Evolutionary conservation across 2,797 vertebrate species (phyloP), one percentile per base, ranked within the genome.

Genomic region (Alcedo atthis): DNA sequence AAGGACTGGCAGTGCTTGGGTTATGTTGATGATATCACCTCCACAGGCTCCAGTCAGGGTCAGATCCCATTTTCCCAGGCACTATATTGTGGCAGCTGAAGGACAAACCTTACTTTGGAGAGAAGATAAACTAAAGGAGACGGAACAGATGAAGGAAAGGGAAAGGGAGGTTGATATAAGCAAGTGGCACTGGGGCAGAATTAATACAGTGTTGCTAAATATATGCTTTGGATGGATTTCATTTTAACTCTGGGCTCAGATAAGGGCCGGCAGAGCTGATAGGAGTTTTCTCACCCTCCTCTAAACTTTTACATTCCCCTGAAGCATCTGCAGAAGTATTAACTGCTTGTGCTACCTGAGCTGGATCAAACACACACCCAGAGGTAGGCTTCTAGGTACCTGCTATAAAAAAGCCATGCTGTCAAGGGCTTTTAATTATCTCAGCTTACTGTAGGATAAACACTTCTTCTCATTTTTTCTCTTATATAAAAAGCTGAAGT

Each of bases 11-110:
- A 55, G 48, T 8, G 68, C 57, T 55, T 35, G 74, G 67, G 35
- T 55, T 80, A 26, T 91, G 69, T 80, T 91, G 77, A 1, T 20
- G 54, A 4, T 59, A 68, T 46, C 46, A 24, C 28, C 35, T 89
- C 57, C 20, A 1, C 0, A 21, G 61, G 68, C 84, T 85, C 1
- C 1, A 24, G 59, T 7, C 0, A 0, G 57, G 55, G 37, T 76
- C 48, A 43, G n/a, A 32, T 79, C 55, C 55, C 1, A 0, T 77
- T 91, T 90, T 79, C 45, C 64, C 71, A 78, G 67, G 70, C 16
- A 3, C 33, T 45, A 28, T 9, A 4, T 15, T 17, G 0, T 43
- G 82, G 84, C 64, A 6, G 3, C 30, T 89, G 77, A 32, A 40
- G 70, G 49, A 21, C 80, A 90, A 61, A 73, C 57, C 33, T 66